Conservation (phyloP, 2,797 vertebrate genomes). For the Aselliscus stoliczkanus region DNA sequence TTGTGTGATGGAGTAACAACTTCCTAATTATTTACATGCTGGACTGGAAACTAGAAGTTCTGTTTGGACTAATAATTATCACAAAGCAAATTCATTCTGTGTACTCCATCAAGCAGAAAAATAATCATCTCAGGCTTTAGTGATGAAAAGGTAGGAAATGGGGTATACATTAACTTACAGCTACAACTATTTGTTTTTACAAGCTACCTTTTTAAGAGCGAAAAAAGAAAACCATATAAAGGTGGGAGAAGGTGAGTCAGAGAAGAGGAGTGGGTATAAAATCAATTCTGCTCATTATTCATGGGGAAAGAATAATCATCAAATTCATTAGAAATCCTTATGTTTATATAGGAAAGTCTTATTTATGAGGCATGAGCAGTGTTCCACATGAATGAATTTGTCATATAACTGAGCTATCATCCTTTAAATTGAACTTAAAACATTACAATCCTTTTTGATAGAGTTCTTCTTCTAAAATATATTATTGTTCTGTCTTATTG, state of each 20-base stretch:
- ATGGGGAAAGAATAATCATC: conserved; percentile 14
- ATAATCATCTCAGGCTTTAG: not conserved
- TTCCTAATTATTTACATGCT: not conserved
- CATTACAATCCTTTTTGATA: conserved; percentile 64
- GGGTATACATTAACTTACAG: not conserved
- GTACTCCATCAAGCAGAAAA: not conserved
- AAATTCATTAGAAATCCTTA: conserved; percentile 43
- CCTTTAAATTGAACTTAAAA: conserved; percentile 72
- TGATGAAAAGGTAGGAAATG: not conserved
- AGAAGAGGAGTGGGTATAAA: not conserved
- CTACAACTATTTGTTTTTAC: not conserved
- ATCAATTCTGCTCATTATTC: conserved; percentile 44
- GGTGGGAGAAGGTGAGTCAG: not conserved
- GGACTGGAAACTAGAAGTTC: not conserved
- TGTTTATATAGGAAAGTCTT: conserved; percentile 42
- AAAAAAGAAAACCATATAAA: not conserved
- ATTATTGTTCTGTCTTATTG: conserved; percentile 65
- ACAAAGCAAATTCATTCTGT: not conserved
- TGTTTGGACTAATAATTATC: not conserved
- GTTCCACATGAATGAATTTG: conserved; percentile 62
- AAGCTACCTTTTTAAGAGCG: not conserved
- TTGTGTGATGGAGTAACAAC: not conserved
- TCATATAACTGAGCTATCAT: conserved; percentile 59
- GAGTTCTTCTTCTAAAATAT: conserved; percentile 62
- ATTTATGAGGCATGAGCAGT: conserved; percentile 1